These are phyloP conservation scores for Hydrotaea diabolus DNA, from an alignment of 2,888 invertebrate genomes.

Conservation along the genomic window DNA sequence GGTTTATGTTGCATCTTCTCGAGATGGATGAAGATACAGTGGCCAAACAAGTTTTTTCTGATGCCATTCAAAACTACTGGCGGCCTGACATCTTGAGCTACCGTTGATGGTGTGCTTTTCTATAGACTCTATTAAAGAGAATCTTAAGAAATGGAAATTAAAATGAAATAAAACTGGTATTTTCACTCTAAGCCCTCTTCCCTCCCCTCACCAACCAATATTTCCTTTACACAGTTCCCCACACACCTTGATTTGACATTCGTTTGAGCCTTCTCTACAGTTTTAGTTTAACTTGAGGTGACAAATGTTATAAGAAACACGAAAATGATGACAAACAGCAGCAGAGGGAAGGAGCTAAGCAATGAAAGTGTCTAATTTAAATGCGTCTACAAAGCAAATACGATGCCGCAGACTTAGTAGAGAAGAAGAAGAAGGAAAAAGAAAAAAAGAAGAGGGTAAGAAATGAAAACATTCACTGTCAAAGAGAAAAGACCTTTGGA, in stretches of 20 bases:
- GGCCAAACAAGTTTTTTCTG: constrained; percentile 61
- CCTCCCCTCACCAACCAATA: not conserved
- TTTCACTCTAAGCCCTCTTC: not conserved
- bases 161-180: constrained; percentile 58
- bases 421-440: too few relatives aligned
- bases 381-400: not conserved
- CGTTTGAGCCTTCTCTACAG: not conserved
- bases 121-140: constrained; percentile 23
- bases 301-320: constrained; percentile 23
- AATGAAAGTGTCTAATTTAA: constrained; percentile 23
- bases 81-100: constrained; percentile 28
- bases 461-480: not conserved
- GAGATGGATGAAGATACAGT: constrained; percentile 13
- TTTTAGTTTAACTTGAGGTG: constrained; percentile 29
- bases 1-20: constrained; percentile 35
- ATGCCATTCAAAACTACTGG: constrained; percentile 33
- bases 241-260: not conserved
- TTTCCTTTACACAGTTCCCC: not conserved
- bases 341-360: not conserved
- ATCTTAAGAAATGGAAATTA: constrained; percentile 63
- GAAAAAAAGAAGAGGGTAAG: too few relatives aligned
- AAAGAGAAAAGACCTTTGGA: constrained; percentile 4
- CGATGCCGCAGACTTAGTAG: too few relatives aligned
- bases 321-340: not conserved
- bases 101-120: not conserved